These are phyloP conservation scores for Ferrisia virgata DNA, from an alignment of 2,888 invertebrate species.

Conservation along the genomic window DNA sequence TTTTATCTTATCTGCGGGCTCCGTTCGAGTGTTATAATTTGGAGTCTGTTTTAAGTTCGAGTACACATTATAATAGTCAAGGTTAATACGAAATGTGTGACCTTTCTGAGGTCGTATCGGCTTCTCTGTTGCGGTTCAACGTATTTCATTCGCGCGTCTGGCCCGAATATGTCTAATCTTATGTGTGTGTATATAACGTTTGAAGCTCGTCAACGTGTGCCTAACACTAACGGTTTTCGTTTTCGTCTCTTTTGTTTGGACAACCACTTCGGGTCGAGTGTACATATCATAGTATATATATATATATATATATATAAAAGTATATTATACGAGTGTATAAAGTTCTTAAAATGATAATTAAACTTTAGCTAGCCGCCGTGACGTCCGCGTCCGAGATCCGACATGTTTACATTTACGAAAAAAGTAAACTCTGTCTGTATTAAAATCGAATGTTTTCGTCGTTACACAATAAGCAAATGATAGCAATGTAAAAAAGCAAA, in stretches of 20 bases:
- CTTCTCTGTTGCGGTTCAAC: background rate
- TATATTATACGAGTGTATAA: too few relatives aligned
- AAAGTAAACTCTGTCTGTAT: too few relatives aligned
- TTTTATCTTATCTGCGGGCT: conserved; percentile 5
- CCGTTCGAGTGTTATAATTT: conserved; percentile 15
- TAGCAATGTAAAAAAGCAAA: too few relatives aligned
- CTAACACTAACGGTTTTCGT: background rate
- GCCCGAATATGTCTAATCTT: background rate
- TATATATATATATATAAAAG: too few relatives aligned
- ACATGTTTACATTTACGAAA: too few relatives aligned
- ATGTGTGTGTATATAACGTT: background rate
- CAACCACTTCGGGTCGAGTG: too few relatives aligned
- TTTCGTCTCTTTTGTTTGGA: background rate
- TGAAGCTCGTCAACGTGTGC: background rate
- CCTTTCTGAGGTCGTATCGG: conserved; percentile 24
- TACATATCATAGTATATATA: too few relatives aligned
- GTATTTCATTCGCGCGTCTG: background rate
- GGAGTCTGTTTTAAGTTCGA: conserved; percentile 17
- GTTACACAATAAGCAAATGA: too few relatives aligned
- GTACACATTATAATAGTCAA: background rate
- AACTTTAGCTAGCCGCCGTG: too few relatives aligned
- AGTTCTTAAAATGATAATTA: too few relatives aligned
- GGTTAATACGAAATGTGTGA: conserved; percentile 31
- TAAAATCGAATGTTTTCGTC: too few relatives aligned
- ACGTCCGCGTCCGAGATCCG: too few relatives aligned